Evolutionary conservation across 2,113 vertebrate species (phyloP).

Genomic region (Hemiprocne comata): DNA sequence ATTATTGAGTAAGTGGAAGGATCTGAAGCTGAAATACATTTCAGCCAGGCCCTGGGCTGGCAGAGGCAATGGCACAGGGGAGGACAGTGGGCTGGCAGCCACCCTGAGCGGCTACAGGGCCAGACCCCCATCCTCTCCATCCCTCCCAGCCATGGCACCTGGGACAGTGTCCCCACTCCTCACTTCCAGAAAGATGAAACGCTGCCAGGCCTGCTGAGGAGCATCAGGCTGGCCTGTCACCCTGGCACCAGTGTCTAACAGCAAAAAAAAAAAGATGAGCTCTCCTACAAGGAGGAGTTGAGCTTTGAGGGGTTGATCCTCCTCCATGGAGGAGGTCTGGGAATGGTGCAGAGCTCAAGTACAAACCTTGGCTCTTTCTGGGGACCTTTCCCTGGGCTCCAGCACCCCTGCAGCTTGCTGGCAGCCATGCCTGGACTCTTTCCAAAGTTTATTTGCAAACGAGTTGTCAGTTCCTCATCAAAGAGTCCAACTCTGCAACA

Average conservation of each 20-base stretch:
- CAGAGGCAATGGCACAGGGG: neutral
- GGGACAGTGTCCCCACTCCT: accelerated
- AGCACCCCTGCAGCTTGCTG: neutral
- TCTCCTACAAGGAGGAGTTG: neutral
- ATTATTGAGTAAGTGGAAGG: neutral
- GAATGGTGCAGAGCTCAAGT: accelerated
- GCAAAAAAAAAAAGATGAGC: accelerated
- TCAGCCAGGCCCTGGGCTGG: neutral
- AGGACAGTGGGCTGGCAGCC: neutral
- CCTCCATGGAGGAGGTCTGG: accelerated
- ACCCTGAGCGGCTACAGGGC: accelerated
- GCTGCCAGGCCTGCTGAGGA: no score
- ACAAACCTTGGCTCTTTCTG: neutral
- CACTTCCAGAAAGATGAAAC: neutral
- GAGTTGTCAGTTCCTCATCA: neutral
- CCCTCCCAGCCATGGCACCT: neutral
- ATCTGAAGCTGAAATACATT: neutral
- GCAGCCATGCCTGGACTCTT: neutral
- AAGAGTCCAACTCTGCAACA: neutral
- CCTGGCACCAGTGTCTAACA: neutral
- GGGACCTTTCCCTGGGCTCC: neutral
- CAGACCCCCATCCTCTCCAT: neutral
- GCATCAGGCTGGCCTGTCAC: neutral
- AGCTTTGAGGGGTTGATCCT: neutral
- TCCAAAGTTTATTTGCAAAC: accelerated